phyloP scores from a whole-genome alignment of 2,113 vertebrate genomes.

The Cygnus atratus region DNA sequence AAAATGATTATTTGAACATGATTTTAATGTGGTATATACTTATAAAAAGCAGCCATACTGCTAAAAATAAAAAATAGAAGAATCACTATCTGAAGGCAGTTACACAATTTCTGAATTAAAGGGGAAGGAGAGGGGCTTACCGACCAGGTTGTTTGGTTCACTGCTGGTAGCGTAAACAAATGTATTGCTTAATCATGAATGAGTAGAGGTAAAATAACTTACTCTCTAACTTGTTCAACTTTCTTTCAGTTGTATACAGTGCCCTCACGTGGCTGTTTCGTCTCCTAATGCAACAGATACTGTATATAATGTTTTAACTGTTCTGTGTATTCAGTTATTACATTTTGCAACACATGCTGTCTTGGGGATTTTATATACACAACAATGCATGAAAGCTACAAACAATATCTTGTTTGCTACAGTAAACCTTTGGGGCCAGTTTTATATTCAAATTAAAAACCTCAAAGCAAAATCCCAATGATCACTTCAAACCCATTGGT shows the following conservation, averaged over 20 bases:
- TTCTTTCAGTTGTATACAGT: rapidly evolving
- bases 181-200: background rate
- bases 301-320: background rate
- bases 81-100: background rate
- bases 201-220: background rate
- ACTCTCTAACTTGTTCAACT: background rate
- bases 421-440: background rate
- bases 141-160: background rate
- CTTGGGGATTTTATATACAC: background rate
- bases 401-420: background rate
- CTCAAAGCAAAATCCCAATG: background rate
- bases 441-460: background rate
- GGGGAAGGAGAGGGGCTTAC: background rate
- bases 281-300: background rate
- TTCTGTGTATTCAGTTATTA: background rate
- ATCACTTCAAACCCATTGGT: background rate
- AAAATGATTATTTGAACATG: background rate
- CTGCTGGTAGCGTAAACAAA: background rate
- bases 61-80: background rate
- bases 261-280: background rate
- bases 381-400: background rate
- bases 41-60: background rate
- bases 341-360: rapidly evolving
- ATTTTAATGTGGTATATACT: background rate
- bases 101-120: background rate